Percentiles rank a stretch among this genome's conserved stretches.
These are phyloP conservation scores for Phylloscopus trochilus DNA, from an alignment of 2,113 vertebrate genomes.

Conservation along the genomic window DNA sequence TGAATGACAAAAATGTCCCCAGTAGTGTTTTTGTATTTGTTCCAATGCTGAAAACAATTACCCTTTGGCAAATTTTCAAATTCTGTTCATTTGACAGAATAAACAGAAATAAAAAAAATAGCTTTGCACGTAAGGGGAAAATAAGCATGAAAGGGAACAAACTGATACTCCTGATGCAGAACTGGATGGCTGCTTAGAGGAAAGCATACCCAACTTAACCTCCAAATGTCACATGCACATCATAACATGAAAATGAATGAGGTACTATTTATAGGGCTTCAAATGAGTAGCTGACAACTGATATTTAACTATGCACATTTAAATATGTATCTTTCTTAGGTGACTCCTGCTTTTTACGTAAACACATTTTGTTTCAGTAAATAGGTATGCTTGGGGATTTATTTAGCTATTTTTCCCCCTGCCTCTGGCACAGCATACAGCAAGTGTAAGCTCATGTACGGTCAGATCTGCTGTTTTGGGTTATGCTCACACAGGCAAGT, in stretches of 20 bases:
- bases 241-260: not conserved
- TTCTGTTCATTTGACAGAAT: not conserved
- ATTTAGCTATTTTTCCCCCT: not conserved
- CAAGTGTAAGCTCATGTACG: fast-evolving
- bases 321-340: not conserved
- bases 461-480: not conserved
- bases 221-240: not conserved
- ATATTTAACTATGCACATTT: not conserved
- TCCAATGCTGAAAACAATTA: not conserved
- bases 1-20: not conserved
- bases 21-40: not conserved
- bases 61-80: not conserved
- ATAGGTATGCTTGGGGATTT: not conserved
- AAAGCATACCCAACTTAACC: not conserved
- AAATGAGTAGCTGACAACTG: not conserved
- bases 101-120: not conserved
- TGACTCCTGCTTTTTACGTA: not conserved
- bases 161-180: not conserved
- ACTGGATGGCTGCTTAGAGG: not conserved
- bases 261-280: not conserved
- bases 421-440: not conserved
- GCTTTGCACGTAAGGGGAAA: not conserved
- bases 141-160: not conserved
- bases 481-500: not conserved
- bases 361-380: not conserved